These are phyloP conservation scores for Puntigrus tetrazona DNA, from an alignment of 2,113 vertebrate species.

Conservation along the genomic window DNA sequence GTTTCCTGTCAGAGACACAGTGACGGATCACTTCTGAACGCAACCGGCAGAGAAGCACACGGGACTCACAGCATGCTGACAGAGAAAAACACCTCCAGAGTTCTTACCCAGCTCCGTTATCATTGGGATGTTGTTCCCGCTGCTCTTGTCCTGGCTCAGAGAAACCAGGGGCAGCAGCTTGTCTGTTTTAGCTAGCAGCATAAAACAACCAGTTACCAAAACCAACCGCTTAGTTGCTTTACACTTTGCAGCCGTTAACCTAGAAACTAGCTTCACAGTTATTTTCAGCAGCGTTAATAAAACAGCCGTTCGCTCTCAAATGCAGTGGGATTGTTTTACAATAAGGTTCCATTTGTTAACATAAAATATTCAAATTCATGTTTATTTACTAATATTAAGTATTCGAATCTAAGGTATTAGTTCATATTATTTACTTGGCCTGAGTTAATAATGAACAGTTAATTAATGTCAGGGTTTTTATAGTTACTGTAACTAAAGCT, in stretches of 20 bases:
- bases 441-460: neutral
- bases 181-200: constrained; percentile 92
- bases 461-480: neutral
- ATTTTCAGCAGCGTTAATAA: neutral
- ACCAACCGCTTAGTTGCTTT: neutral
- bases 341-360: neutral
- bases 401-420: neutral
- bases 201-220: constrained; percentile 66
- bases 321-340: neutral
- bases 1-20: neutral
- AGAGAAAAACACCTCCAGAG: neutral
- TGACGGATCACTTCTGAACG: neutral
- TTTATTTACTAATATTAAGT: neutral
- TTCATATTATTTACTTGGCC: neutral
- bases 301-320: neutral
- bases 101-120: constrained; percentile 98
- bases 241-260: neutral
- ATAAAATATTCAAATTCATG: neutral
- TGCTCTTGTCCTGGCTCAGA: constrained; percentile 99
- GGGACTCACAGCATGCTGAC: neutral
- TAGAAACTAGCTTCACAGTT: neutral
- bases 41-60: neutral
- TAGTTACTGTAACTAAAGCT: neutral
- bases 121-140: constrained; percentile 98
- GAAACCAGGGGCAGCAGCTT: constrained; percentile 97